Evolutionary conservation across 2,888 invertebrate species (phyloP).

Genomic region (Erebia aethiops): DNA sequence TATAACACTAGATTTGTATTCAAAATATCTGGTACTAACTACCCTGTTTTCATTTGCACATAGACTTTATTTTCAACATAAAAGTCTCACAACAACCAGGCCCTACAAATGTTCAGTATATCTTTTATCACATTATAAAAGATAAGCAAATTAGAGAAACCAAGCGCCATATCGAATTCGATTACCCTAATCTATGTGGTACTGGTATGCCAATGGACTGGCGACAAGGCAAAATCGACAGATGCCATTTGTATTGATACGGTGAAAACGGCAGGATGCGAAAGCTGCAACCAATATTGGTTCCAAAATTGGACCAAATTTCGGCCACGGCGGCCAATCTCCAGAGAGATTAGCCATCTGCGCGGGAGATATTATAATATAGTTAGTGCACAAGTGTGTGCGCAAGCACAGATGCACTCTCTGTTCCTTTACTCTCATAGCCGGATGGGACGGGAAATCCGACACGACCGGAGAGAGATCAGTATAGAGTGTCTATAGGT

Average conservation of each 20-base stretch:
- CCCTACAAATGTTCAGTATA: neutral
- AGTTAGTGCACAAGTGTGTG: too few relatives aligned
- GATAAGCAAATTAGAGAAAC: conserved; percentile 35
- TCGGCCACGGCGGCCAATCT: too few relatives aligned
- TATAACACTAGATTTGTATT: too few relatives aligned
- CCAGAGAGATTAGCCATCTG: too few relatives aligned
- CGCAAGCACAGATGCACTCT: too few relatives aligned
- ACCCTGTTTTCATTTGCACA: neutral
- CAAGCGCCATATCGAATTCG: conserved; percentile 23
- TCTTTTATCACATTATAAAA: conserved; percentile 12
- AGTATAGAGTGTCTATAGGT: too few relatives aligned
- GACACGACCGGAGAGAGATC: too few relatives aligned
- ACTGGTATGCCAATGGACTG: neutral
- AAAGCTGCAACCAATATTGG: neutral
- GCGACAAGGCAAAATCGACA: conserved; percentile 5
- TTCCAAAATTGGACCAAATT: neutral
- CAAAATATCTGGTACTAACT: too few relatives aligned
- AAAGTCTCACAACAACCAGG: neutral
- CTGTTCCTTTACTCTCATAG: too few relatives aligned
- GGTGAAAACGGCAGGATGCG: neutral
- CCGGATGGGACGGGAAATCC: too few relatives aligned
- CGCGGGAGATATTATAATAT: too few relatives aligned
- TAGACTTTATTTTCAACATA: neutral
- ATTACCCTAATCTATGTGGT: conserved; percentile 23
- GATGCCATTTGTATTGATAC: neutral